These are phyloP conservation scores for Eulemur albifrons DNA, from an alignment of 2,797 vertebrate species.

Conservation along the genomic window DNA sequence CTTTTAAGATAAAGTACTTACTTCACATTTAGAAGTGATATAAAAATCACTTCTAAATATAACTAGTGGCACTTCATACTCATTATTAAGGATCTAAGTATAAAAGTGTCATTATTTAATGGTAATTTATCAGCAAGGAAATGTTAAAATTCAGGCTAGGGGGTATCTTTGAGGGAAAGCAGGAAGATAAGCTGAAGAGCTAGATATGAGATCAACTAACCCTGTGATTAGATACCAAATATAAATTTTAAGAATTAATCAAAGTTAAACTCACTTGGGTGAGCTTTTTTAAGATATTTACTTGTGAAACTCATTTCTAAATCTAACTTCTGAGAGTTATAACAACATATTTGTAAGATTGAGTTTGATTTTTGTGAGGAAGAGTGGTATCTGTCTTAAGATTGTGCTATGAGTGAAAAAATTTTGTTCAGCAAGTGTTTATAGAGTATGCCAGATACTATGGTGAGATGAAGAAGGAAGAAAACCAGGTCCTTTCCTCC, in stretches of 20 bases:
- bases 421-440: not conserved
- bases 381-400: not conserved
- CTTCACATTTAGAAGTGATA: not conserved
- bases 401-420: not conserved
- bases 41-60: not conserved
- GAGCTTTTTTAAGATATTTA: not conserved
- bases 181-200: not conserved
- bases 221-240: not conserved
- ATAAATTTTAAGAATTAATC: not conserved
- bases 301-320: not conserved
- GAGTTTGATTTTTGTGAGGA: not conserved
- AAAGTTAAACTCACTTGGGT: not conserved
- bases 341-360: not conserved
- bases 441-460: not conserved
- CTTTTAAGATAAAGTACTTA: conserved; percentile 15
- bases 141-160: too few relatives aligned
- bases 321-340: not conserved
- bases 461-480: not conserved
- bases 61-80: not conserved
- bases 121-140: not conserved
- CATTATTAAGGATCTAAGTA: not conserved
- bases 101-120: not conserved
- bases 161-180: too few relatives aligned
- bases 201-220: not conserved
- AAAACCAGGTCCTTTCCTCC: not conserved